Evolutionary conservation across 1,140 invertebrate species (phyloP), one percentile per base, ranked within the genome.

Genomic region (Dryas iulia): DNA sequence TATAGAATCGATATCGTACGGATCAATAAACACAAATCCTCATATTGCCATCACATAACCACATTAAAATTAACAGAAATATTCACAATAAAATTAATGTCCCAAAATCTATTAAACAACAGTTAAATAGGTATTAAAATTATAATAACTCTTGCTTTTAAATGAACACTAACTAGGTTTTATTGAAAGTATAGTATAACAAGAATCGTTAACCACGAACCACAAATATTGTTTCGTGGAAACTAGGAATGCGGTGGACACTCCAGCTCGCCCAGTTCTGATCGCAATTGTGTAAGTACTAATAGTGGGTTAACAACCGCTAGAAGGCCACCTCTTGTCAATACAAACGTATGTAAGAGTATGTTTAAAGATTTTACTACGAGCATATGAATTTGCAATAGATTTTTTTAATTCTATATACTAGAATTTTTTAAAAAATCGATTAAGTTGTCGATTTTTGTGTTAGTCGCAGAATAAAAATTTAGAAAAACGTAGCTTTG

Each of bases 221-320:
- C 26, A 58, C 59, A 60, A 70, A 65, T 56, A 69, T 54, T 64
- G 62, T 65, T 69, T 70, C 62, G 58, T 70, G 68, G 62, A 62
- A 70, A 65, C 62, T 65, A 65, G 58, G 68, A 64, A 70, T 70
- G 68, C 68, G 68, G 68, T 65, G 63, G 54, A 31, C 54, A 35
- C 62, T 56, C 53, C 53, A 56, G 58, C 21, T 67, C 35, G 58
- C 31, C 30, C 58, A 67, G 62, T 28, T 59, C 58, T 47, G 62
- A 47, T 66, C 54, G 62, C 62, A 70, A 70, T 70, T 70, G 68
- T 65, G 68, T 58, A 70, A 65, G 62, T 65, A 54, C 68, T 61
- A 52, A 64, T 64, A 58, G 63, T 28, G 60, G 68, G 68, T 70
- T 65, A 65, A 70, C 64, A 70, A 70, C 68, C 68, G 68, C 62